Base-by-base conservation (phyloP, 92 coral and sea anemone genomes). In the Phenganax marumi region DNA sequence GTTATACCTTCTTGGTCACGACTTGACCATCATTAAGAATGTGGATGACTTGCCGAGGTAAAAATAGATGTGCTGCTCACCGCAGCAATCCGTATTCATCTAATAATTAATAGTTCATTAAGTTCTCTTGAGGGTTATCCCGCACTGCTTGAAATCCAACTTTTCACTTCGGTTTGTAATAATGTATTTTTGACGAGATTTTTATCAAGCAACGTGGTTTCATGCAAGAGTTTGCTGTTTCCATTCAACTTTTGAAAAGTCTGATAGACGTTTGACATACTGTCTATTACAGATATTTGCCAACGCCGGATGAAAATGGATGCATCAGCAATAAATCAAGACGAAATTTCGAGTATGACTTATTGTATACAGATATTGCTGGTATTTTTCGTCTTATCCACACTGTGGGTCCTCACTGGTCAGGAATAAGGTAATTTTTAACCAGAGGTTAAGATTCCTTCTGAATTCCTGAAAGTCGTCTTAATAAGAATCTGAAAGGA, bases 1-100 rank as follows among this genome's bases (percentile, higher is more conserved):
- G 24, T 79, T 93, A 26, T 90, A 93, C 78, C 85, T 91, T n/a
- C 84, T 93, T 54, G 97, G 97, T 0, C 97, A 93, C 64, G 88
- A 93, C 43, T 10, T 93, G 21, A 87, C 90, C 2, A 78, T 94
- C 47, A 68, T 84, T 43, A 70, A 78, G 4, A 91, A 92, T 69
- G 63, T 73, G 52, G 81, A 74, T 24, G 91, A 92, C 51, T 21
- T 92, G 58, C 54, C 86, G 14, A 91, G 93, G 97, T 92, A 84
- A 17, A 83, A 13, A 16, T 17, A 50, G 50, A 19, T 43, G 25
- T 25, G 0, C 14, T 69, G 16, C 22, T 0, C 0, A 12, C 26
- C 19, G n/a, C n/a, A n/a, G n/a, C n/a, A n/a, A n/a, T n/a, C n/a
- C n/a, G 33, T 39, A 51, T 0, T 73, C 48, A 62, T 76, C 11